Base-by-base conservation (phyloP, 2,797 vertebrate species). In the Alcedo atthis region DNA sequence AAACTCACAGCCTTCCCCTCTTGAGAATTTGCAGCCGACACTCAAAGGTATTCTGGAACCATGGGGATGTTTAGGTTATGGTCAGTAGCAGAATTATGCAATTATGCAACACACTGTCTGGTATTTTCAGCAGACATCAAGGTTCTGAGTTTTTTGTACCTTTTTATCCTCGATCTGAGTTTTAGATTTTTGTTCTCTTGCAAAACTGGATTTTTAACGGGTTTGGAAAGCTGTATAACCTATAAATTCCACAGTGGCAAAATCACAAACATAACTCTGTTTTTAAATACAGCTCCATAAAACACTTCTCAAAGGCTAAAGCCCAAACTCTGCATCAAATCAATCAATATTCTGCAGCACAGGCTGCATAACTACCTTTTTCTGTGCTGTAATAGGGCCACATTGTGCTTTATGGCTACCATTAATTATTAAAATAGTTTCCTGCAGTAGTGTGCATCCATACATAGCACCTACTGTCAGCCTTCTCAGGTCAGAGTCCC, bases 341-440 rank as follows among this genome's bases (percentile, higher is more conserved):
- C 61, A 92, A 79, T 85, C 61, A 85, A 88, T 69, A 94, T 64
- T 51, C 35, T 73, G 75, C 77, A 68, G 63, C 37, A 90, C 30
- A 67, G 81, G 48, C 28, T 63, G 63, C 84, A 86, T 59, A 93
- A 94, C 94, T 94, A 61, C 58, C 77, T 94, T 71, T 53, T 93
- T 30, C 24, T 61, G 16, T 28, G 12, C 10, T 86, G 18, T 37
- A 75, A 78, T 37, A 93, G 49, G 59, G 30, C 64, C 62, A 62
- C 24, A 59, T 46, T 92, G 46, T 46, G 53, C 63, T 82, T 95
- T 92, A 68, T 64, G 26, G 1, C 42, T 58, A 85, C 81, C 79
- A 81, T 92, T 78, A 95, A 93, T 96, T 96, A 95, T 96, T 94
- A 92, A 95, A 92, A 86, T 33, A 58, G 30, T 83, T 86, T 95